A percentile compares a stretch with the other conserved stretches of the same genome.
Evolutionary conservation across 2,113 vertebrate genomes (phyloP).

Genomic region (Procavia capensis): DNA sequence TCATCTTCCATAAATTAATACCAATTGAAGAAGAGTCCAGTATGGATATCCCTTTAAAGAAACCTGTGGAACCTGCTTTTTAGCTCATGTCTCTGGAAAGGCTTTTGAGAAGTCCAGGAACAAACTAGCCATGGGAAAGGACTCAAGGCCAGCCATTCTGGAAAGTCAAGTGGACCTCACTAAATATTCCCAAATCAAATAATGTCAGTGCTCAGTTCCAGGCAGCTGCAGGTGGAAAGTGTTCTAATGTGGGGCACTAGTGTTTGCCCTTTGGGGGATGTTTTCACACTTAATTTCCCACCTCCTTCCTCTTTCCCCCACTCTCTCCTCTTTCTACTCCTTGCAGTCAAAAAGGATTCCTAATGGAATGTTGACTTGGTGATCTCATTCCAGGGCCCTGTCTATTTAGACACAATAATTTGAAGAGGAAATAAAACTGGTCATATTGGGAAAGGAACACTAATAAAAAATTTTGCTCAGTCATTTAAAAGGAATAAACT

Average conservation of each 20-base stretch:
- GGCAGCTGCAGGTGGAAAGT: constrained; percentile 54
- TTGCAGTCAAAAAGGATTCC: constrained; percentile 74
- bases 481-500: constrained; percentile 76
- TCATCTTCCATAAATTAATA: constrained; percentile 42
- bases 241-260: constrained; percentile 42
- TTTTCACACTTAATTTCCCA: constrained; percentile 64
- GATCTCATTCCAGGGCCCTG: constrained; percentile 73
- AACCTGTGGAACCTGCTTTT: constrained; percentile 59
- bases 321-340: background rate
- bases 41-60: constrained; percentile 45
- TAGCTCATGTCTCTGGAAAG: constrained; percentile 55
- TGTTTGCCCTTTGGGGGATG: constrained; percentile 67
- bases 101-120: constrained; percentile 44
- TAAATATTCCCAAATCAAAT: constrained; percentile 64
- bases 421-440: constrained; percentile 79
- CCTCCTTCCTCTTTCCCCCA: background rate
- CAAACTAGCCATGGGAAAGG: background rate
- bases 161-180: constrained; percentile 45
- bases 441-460: constrained; percentile 80
- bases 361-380: constrained; percentile 76
- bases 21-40: constrained; percentile 28
- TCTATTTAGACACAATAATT: constrained; percentile 82
- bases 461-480: constrained; percentile 75
- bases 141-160: constrained; percentile 52
- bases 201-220: constrained; percentile 34